Conservation (phyloP, 64 coral and sea anemone species). For the Orbicella faveolata region DNA sequence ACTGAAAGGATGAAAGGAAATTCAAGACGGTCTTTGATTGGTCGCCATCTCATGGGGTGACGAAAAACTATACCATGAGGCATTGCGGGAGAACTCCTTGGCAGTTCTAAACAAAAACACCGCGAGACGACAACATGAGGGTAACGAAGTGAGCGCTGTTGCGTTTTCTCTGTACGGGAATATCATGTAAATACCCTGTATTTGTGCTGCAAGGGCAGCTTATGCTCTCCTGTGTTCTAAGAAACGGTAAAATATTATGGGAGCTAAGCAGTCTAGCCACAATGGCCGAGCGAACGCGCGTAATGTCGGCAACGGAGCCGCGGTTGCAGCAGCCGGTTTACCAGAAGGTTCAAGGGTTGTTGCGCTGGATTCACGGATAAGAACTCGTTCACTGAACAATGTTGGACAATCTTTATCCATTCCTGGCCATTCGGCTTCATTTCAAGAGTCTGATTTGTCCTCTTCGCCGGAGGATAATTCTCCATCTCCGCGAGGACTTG, state of each 20-base stretch:
- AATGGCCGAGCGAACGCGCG: conserved; percentile 67
- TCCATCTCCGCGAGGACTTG: conserved; percentile 53
- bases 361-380: conserved; percentile 79
- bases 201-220: conserved; percentile 21
- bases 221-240: neutral
- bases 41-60: neutral
- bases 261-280: conserved; percentile 81
- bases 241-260: conserved; percentile 58
- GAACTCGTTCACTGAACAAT: conserved; percentile 87
- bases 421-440: conserved; percentile 71
- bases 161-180: neutral
- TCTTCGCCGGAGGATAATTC: conserved; percentile 81
- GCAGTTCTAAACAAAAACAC: conserved; percentile 10
- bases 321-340: conserved; percentile 52
- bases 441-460: conserved; percentile 91
- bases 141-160: neutral
- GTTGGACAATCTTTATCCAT: conserved; percentile 82
- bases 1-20: conserved; percentile 3
- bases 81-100: neutral
- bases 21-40: neutral
- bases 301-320: conserved; percentile 54
- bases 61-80: conserved; percentile 24
- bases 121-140: neutral
- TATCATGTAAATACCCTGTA: conserved; percentile 1
- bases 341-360: conserved; percentile 78